Evolutionary conservation across 1,140 invertebrate genomes (phyloP), one percentile per base, ranked within the genome.

Genomic region (Palaemon carinicauda): DNA sequence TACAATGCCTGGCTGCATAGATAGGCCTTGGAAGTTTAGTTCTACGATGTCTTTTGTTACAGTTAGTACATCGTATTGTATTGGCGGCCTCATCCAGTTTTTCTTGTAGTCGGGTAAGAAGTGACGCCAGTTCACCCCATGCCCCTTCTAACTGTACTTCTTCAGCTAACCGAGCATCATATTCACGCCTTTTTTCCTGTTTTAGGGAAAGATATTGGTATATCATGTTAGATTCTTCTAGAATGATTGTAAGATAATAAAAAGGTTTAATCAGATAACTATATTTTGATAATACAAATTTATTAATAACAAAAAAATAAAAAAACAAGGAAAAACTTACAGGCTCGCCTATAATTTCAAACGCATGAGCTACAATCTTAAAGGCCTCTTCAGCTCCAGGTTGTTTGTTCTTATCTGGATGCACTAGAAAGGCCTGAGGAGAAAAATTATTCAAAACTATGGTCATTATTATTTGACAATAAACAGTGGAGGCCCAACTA

Each of bases 351-450:
- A 98, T 97, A 90, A 97, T 94, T 91, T 98, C 96, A 92, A 98
- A 98, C 31, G 97, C 97, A 91, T 97, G 96, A 88, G 97, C 96
- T 88, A 98, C 92, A 91, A 98, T 98, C 92, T 98, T 98, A 91
- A 98, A 98, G 33, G 97, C 97, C 92, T 98, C 97, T 91, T 98
- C 97, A 12, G 97, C 97, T 74, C 97, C 97, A 14, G 96, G 95
- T 91, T 97, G 96, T 90, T 95, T 96, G 92, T 98, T 98, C 92
- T 98, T 98, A 91, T 98, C 97, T 0, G 97, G 97, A 93, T 98
- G 97, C 65, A 98, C 97, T 17, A 98, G 93, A 90, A 98, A 95
- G 4, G 97, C 97, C 92, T 98, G 97, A 41, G 41, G 41, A 12
- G 41, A 41, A 41, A 41, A 41, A 12, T 0, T 9, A 41, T 41